Percentiles rank a stretch among this genome's conserved stretches.
Conservation (phyloP, 2,888 invertebrate genomes). For the Charanyca ferruginea region DNA sequence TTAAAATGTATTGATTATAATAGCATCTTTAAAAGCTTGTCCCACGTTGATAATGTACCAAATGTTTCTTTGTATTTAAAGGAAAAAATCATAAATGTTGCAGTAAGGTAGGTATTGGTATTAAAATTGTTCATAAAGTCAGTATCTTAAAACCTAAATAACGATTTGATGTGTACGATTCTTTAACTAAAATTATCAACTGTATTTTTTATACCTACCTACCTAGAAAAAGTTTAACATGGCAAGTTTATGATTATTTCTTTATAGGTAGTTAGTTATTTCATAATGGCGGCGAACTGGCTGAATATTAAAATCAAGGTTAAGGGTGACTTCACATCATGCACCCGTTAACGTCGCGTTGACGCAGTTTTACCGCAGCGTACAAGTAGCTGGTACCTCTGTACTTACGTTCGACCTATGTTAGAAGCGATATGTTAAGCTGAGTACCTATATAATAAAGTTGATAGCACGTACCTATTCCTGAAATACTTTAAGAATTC, state of each 20-base stretch:
- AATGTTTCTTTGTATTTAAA: conserved; percentile 19
- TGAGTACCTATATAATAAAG: too few species aligned
- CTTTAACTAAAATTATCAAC: not conserved
- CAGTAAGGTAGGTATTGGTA: conserved; percentile 6
- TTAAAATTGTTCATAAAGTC: conserved; percentile 4
- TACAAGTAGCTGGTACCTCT: not conserved
- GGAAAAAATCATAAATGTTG: conserved; percentile 13
- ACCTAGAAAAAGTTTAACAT: conserved; percentile 8
- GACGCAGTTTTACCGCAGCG: not conserved
- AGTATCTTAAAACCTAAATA: conserved; percentile 1
- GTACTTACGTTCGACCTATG: not conserved
- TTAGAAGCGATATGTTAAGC: conserved; percentile 1
- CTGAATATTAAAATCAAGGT: conserved; percentile 12
- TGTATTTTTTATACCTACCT: conserved; percentile 2
- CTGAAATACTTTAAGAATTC: not conserved
- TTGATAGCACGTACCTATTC: not conserved
- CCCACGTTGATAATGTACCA: conserved; percentile 20
- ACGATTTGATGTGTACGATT: not conserved
- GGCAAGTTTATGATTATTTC: conserved; percentile 26
- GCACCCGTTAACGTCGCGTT: conserved; percentile 4
- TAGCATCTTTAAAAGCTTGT: conserved; percentile 30
- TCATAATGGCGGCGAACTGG: conserved; percentile 37
- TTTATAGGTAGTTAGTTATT: not conserved
- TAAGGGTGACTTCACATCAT: not conserved
- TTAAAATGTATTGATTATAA: conserved; percentile 17